Conservation (phyloP, 37 sponge, comb jelly and placozoan genomes). For the Oopsacas minuta region DNA sequence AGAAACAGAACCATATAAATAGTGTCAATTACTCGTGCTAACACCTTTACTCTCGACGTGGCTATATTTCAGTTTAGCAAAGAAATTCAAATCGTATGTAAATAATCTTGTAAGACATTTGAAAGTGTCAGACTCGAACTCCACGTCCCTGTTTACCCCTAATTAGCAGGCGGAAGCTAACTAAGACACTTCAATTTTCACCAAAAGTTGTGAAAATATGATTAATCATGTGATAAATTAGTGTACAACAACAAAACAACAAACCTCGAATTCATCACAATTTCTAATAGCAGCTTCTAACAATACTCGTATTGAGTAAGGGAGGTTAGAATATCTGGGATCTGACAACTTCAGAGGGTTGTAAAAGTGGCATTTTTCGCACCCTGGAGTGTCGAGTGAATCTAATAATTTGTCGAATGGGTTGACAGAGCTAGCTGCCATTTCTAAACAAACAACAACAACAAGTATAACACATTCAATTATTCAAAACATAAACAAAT, state of each 20-base stretch:
- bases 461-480: not conserved
- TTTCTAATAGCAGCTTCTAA: slow-evolving; percentile 70
- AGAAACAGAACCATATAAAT: no score
- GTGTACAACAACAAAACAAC: not conserved
- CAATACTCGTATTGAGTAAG: slow-evolving; percentile 65
- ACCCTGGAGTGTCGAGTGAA: not conserved
- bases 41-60: no score
- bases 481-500: not conserved
- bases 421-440: not conserved
- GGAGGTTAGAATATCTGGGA: slow-evolving; percentile 31
- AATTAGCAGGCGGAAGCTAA: no score
- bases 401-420: not conserved
- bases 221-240: no score
- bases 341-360: not conserved
- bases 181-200: no score
- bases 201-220: no score
- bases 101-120: no score
- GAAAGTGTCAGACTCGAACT: no score
- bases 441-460: not conserved
- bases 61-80: no score
- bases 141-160: no score
- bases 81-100: no score
- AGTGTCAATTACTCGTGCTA: no score
- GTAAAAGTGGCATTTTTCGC: not conserved
- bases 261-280: slow-evolving; percentile 55